Conservation (phyloP, 2,797 vertebrate genomes). For the Erpetoichthys calabaricus region DNA sequence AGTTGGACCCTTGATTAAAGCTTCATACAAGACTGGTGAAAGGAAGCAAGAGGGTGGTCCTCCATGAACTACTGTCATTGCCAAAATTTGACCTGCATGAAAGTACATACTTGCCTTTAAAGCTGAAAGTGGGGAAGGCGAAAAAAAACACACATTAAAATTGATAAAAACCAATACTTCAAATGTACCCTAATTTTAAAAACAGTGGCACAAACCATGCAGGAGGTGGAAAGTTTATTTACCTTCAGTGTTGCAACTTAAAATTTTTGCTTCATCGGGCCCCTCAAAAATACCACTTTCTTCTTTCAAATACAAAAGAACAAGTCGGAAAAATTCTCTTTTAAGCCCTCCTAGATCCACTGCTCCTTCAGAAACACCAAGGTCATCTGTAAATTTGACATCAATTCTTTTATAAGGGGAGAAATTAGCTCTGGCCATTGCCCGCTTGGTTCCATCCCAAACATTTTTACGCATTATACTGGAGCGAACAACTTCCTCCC, state of each 20-base stretch:
- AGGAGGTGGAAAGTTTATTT: too few relatives aligned
- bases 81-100: slow-evolving; percentile 25
- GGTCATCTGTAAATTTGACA: slow-evolving; percentile 25
- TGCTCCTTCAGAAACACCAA: slow-evolving; percentile 23
- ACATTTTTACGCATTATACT: slow-evolving; percentile 23
- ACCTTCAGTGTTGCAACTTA: slow-evolving; percentile 13
- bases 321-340: slow-evolving; percentile 18
- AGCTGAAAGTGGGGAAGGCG: slow-evolving; percentile 4
- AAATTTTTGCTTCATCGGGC: slow-evolving; percentile 9
- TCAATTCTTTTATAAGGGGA: slow-evolving; percentile 18
- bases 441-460: slow-evolving; percentile 25
- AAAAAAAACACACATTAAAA: too few relatives aligned
- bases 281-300: slow-evolving; percentile 23
- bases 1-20: slow-evolving; percentile 13
- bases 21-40: slow-evolving; percentile 17
- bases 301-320: slow-evolving; percentile 17
- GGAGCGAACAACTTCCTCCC: too few relatives aligned
- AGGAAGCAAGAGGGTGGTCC: slow-evolving; percentile 22
- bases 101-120: slow-evolving; percentile 20
- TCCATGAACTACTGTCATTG: slow-evolving; percentile 21
- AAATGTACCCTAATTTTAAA: too few relatives aligned
- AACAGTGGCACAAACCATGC: too few relatives aligned
- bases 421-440: slow-evolving; percentile 11
- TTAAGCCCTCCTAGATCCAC: slow-evolving; percentile 23
- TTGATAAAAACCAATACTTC: too few relatives aligned